Evolutionary conservation across 2,113 vertebrate genomes (phyloP).

Genomic region (Verasper variegatus): DNA sequence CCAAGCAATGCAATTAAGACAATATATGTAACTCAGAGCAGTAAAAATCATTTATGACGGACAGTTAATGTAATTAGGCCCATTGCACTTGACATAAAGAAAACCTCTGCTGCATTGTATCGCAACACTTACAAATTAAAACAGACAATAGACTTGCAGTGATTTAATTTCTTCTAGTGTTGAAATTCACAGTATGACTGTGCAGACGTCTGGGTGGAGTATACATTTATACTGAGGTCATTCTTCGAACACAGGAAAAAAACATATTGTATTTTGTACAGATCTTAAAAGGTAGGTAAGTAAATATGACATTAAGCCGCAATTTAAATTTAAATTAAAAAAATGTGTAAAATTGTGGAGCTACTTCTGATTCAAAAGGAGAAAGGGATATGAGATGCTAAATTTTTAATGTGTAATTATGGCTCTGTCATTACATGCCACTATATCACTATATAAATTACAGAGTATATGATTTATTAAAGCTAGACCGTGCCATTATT

Average conservation of each 20-base stretch:
- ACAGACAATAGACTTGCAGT: neutral
- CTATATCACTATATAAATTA: constrained; percentile 29
- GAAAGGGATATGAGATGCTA: constrained; percentile 7
- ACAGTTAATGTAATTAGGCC: constrained; percentile 7
- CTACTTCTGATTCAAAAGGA: neutral
- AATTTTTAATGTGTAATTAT: constrained; percentile 61
- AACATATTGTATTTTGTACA: neutral
- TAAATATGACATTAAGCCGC: neutral
- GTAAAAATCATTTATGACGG: constrained; percentile 21
- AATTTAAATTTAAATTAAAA: constrained; percentile 10
- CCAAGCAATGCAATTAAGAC: neutral
- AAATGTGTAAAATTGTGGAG: constrained; percentile 7
- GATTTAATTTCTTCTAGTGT: constrained; percentile 2
- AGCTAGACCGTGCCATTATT: constrained; percentile 1
- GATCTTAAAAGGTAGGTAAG: neutral
- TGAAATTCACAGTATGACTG: constrained; percentile 1
- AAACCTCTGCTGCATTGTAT: constrained; percentile 17
- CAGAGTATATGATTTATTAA: constrained; percentile 33
- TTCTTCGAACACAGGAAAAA: neutral
- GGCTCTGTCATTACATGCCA: constrained; percentile 28
- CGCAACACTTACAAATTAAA: constrained; percentile 8
- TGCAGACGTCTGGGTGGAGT: neutral
- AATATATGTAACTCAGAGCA: constrained; percentile 6
- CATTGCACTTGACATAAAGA: neutral
- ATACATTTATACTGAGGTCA: neutral